A percentile compares a stretch with the other conserved stretches of the same genome.
These are phyloP conservation scores for Xiphorhynchus elegans DNA, from an alignment of 2,113 vertebrate genomes.

Conservation along the genomic window DNA sequence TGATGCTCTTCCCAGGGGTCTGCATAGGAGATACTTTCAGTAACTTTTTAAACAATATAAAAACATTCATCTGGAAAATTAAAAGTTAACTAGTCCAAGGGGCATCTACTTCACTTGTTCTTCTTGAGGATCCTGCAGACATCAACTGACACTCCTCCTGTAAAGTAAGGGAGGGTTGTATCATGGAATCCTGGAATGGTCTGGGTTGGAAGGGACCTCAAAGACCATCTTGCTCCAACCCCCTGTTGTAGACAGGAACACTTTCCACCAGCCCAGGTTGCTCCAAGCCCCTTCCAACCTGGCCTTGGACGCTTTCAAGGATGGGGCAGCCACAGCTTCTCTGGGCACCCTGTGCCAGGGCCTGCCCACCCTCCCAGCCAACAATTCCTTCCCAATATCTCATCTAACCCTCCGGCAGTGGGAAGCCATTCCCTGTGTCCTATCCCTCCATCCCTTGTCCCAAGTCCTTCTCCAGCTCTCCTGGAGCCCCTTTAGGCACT, in stretches of 20 bases:
- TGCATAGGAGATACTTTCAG: background rate
- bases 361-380: fast-evolving
- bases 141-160: background rate
- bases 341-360: background rate
- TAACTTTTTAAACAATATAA: background rate
- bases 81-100: background rate
- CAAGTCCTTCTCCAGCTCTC: background rate
- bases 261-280: fast-evolving
- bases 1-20: background rate
- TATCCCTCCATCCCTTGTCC: background rate
- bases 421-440: background rate
- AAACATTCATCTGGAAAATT: background rate
- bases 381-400: background rate
- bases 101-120: background rate
- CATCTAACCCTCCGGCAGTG: fast-evolving
- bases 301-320: fast-evolving
- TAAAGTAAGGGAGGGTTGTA: background rate
- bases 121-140: background rate
- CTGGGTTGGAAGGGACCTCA: background rate
- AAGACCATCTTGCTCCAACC: background rate
- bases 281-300: fast-evolving
- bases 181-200: background rate
- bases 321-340: background rate
- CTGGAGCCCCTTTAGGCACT: fast-evolving
- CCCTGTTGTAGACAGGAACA: background rate